These are phyloP conservation scores for Plutomurus gul DNA, from an alignment of 1,140 invertebrate genomes.

Conservation along the genomic window DNA sequence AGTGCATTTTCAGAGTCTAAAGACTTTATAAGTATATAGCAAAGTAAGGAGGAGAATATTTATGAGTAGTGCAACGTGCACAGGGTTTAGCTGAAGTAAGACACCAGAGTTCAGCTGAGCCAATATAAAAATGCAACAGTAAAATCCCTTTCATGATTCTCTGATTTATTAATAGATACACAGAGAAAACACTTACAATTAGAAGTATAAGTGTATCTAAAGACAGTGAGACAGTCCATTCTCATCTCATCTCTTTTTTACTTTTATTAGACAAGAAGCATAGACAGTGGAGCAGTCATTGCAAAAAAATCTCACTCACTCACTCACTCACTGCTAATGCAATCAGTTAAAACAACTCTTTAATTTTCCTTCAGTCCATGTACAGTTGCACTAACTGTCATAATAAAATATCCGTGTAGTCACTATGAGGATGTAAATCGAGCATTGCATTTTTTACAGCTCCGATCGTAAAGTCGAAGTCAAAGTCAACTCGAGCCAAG, in stretches of 20 bases:
- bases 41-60: not conserved
- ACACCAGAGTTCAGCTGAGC: not conserved
- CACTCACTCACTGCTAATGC: not conserved
- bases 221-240: no score
- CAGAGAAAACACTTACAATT: not conserved
- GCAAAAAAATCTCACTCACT: not conserved
- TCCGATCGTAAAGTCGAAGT: not conserved
- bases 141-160: not conserved
- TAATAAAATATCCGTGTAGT: not conserved
- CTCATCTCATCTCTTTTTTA: no score
- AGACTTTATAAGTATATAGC: no score
- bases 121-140: not conserved
- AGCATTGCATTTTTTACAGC: slow-evolving; percentile 3
- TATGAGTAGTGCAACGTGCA: not conserved
- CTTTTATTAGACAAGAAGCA: no score
- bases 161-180: slow-evolving; percentile 20
- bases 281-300: not conserved
- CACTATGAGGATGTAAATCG: not conserved
- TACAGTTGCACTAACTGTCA: slow-evolving; percentile 4
- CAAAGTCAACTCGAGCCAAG: not conserved
- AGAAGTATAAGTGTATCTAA: not conserved
- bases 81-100: not conserved
- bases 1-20: no score
- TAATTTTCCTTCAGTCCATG: not conserved
- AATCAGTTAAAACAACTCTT: not conserved